Conservation (phyloP, 2,797 vertebrate genomes). For the Carapus acus region DNA sequence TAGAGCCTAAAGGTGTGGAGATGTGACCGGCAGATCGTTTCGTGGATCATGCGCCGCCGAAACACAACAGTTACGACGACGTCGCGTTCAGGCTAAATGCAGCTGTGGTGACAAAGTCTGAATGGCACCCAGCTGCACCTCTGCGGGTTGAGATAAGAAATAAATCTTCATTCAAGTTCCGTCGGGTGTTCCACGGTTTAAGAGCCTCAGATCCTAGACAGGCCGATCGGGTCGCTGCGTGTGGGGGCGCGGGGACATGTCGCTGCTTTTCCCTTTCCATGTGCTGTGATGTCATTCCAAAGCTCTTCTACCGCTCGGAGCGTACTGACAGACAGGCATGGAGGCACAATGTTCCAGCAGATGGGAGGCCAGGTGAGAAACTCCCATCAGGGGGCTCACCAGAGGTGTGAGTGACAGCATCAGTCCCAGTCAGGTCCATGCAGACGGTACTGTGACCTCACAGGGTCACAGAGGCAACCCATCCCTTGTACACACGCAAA, state of each 20-base stretch:
- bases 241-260: not conserved
- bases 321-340: slow-evolving; percentile 1
- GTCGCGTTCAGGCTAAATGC: slow-evolving; percentile 63
- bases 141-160: slow-evolving; percentile 28
- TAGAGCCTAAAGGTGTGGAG: slow-evolving; percentile 54
- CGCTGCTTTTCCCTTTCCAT: slow-evolving; percentile 3
- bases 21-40: slow-evolving; percentile 38
- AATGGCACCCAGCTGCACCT: slow-evolving; percentile 50
- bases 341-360: not conserved
- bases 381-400: not conserved
- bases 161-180: slow-evolving; percentile 32
- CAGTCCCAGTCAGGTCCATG: too few species aligned
- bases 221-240: slow-evolving; percentile 1
- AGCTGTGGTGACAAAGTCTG: slow-evolving; percentile 56
- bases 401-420: too few species aligned
- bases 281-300: not conserved
- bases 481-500: too few species aligned
- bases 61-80: slow-evolving; percentile 51
- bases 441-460: too few species aligned
- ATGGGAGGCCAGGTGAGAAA: too few species aligned
- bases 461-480: too few species aligned
- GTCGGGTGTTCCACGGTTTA: slow-evolving; percentile 26
- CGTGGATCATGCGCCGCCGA: slow-evolving; percentile 29
- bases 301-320: not conserved
- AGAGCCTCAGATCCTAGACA: slow-evolving; percentile 13